Evolutionary conservation across 2,888 invertebrate genomes (phyloP), one percentile per base, ranked within the genome.

Genomic region (Nebria salina): DNA sequence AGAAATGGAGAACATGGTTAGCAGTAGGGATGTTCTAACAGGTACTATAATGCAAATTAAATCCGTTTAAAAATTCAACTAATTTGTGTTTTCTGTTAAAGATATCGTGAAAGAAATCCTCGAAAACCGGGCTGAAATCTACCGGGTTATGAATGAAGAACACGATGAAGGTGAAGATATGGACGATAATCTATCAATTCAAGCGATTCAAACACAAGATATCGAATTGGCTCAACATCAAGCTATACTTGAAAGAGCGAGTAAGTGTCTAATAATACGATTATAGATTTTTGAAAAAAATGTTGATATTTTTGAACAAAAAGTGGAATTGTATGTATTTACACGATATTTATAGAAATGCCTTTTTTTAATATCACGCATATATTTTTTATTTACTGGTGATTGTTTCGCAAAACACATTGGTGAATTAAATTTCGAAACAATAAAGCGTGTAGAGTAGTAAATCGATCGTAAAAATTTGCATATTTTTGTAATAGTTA

Each of bases 21-120:
- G 94, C 85, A 95, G 95, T 84, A 92, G 95, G 82, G 94, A 96
- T 87, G 91, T 97, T 82, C 91, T 97, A 76, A 93, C 95, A 85
- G 94, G 94, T 93, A 88, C 90, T 83, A 13, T 15, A 34, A n/a
- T 73, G 20, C 20, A 20, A 7, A n/a, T 25, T 79, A 65, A 15
- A 82, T 70, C 54, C 4, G 25, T 76, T 13, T 66, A 4, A 7
- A 66, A 43, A 54, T 75, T 82, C 42, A 43, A 34, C 54, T 54
- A 54, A 7, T 54, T 54, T 72, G 76, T 34, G 34, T 34, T 72
- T 82, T 85, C 87, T 75, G 34, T 20, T 54, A 11, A 89, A 93
- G 95, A 94, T 87, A 94, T 96, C 79, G 93, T 96, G 65, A 91
- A 92, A 84, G 95, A 95, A 88, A 95, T 96, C 86, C 91, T 95